Evolutionary conservation across 1,140 invertebrate species (phyloP), one percentile per base, ranked within the genome.

Genomic region (Saccostrea cuccullata): DNA sequence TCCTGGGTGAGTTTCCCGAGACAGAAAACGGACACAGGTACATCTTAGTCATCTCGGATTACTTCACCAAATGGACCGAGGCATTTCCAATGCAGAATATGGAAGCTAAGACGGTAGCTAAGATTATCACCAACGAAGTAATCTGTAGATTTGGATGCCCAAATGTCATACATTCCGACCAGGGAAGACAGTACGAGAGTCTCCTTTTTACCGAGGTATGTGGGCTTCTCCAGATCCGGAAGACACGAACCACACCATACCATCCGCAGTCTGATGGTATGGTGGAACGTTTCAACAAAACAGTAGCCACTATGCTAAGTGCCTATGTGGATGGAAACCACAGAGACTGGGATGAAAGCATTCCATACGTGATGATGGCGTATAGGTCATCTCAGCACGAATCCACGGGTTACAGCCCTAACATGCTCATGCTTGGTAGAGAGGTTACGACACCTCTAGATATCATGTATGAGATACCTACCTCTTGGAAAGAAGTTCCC

Each of bases 151-250:
- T n/a, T n/a, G n/a, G n/a, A n/a, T n/a, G n/a, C n/a, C n/a, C n/a
- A n/a, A n/a, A n/a, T n/a, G n/a, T n/a, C n/a, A 90, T 95, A 9
- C 90, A 94, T 55, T 88, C 93, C 0, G 94, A 95, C 88, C 93
- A 94, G 88, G 95, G 94, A 30, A 87, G 86, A 82, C 84, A 93
- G 56, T 90, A 90, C 83, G 85, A 88, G 67, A 90, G 87, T 13
- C 47, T 86, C 17, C n/a, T 92, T 0, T 90, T 92, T 58, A 55
- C 17, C n/a, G 86, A 90, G 73, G 85, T 91, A 23, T 90, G 90
- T 56, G 55, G 87, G 20, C 58, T 90, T 30, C 70, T 92, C 9
- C 83, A 88, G 58, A 90, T 91, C 26, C 36, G 89, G 23, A 89
- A 91, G 55, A 89, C 87, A 26, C 11, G 86, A 26, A 91, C 89